These are phyloP conservation scores for Dendrolimus pini DNA, from an alignment of 2,888 invertebrate genomes.

Conservation along the genomic window DNA sequence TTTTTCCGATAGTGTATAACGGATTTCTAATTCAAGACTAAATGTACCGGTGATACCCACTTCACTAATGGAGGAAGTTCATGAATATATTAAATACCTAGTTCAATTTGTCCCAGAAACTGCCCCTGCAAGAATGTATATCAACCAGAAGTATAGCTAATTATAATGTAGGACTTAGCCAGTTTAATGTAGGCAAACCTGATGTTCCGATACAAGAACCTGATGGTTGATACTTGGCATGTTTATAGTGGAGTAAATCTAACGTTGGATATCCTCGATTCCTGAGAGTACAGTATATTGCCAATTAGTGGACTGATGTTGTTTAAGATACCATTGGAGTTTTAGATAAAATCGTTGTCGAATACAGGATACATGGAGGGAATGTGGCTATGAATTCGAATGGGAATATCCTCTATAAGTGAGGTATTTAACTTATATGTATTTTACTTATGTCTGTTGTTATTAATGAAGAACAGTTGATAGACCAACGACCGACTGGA, in stretches of 20 bases:
- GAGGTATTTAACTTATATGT: no score
- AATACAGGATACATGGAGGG: neutral
- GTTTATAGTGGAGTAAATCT: conserved; percentile 53
- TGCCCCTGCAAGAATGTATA: neutral
- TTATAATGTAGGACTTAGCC: neutral
- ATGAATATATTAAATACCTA: no score
- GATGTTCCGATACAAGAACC: neutral
- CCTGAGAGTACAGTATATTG: conserved; percentile 17
- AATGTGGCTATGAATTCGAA: neutral
- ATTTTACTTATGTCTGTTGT: no score
- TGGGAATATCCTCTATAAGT: neutral
- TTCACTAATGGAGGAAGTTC: neutral
- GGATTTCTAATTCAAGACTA: no score
- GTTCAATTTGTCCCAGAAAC: neutral
- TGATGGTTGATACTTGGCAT: conserved; percentile 6
- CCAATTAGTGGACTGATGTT: conserved; percentile 54
- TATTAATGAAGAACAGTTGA: no score
- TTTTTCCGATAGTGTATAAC: no score
- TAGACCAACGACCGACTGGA: no score
- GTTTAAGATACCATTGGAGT: conserved; percentile 52
- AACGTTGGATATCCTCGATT: conserved; percentile 30
- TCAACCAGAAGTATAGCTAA: neutral
- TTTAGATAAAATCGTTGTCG: conserved; percentile 53
- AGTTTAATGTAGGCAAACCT: conserved; percentile 7
- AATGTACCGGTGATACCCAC: no score